These are phyloP conservation scores for Neoitamus cyanurus DNA, from an alignment of 2,888 invertebrate genomes.

Conservation along the genomic window DNA sequence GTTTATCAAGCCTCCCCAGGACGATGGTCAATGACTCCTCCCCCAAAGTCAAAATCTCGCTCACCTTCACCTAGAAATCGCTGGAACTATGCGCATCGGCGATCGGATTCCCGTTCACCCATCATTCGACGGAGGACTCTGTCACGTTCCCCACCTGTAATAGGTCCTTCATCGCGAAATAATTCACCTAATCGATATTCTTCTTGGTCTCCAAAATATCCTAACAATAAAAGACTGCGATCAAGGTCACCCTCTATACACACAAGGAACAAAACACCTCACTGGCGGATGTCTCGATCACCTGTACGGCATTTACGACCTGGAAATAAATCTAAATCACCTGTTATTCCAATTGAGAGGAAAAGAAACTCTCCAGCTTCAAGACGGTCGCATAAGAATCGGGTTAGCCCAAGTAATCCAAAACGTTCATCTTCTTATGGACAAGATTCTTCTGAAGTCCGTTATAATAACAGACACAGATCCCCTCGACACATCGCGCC, in stretches of 20 bases:
- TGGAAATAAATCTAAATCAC: conserved; percentile 6
- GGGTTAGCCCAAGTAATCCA: conserved; percentile 24
- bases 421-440: conserved; percentile 23
- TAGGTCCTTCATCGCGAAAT: conserved; percentile 14
- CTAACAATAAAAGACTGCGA: not conserved
- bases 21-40: conserved; percentile 41
- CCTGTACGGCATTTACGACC: conserved; percentile 4
- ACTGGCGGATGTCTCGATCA: conserved; percentile 43
- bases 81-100: not conserved
- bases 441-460: not conserved
- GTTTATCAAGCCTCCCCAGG: not conserved
- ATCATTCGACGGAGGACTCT: conserved; percentile 19
- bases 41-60: conserved; percentile 46
- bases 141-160: conserved; percentile 47
- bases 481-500: not conserved
- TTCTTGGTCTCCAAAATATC: conserved; percentile 43
- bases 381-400: conserved; percentile 29
- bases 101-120: conserved; percentile 47
- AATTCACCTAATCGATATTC: conserved; percentile 36
- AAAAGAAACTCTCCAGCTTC: conserved; percentile 39
- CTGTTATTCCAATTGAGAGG: conserved; percentile 8
- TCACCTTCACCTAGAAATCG: conserved; percentile 44
- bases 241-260: conserved; percentile 39
- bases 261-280: conserved; percentile 39
- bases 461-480: not conserved